Evolutionary conservation across 2,797 vertebrate genomes (phyloP), one percentile per base, ranked within the genome.

Genomic region (Xenops minutus): DNA sequence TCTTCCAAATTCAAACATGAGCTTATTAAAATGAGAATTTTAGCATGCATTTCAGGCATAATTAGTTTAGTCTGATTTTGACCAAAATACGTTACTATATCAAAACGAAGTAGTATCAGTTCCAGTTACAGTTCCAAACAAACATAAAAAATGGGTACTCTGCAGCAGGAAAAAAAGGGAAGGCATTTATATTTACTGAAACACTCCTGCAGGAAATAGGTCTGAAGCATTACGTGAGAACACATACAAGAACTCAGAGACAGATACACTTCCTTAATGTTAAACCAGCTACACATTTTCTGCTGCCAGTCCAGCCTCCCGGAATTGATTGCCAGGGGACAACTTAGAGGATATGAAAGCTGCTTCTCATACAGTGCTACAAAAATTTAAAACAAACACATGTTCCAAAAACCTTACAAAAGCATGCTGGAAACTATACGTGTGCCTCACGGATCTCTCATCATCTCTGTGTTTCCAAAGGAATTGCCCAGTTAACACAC

Each of bases 371-470:
- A 58, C 27, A 36, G 7, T 9, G 3, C 26, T 52, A 77, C 9
- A 58, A 48, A 76, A 34, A 9, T 9, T 41, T 61, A 21, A 44
- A 69, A 21, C 10, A 68, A 44, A 34, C 32, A 49, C 8, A 4
- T 2, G 12, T 39, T 58, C 24, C 23, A 49, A 61, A 77, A 43
- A 23, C 20, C 16, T 44, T 63, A 76, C 4, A 64, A 39, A 66
- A 64, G 14, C 16, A 55, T 0, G 0, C 3, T 29, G 55, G 17
- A 82, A 85, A 29, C 23, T 22, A 64, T 6, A 51, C 0, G 0
- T 11, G 16, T 18, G 15, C 41, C 26, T 72, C 34, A 26, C 0
- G 3, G 20, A 71, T 10, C 14, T 64, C 64, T 54, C n/a, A 21
- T 73, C 26, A 36, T 20, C 51, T 75, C 29, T 44, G 30, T 78